Base-by-base conservation (phyloP, 2,113 vertebrate species). In the Polypterus senegalus region DNA sequence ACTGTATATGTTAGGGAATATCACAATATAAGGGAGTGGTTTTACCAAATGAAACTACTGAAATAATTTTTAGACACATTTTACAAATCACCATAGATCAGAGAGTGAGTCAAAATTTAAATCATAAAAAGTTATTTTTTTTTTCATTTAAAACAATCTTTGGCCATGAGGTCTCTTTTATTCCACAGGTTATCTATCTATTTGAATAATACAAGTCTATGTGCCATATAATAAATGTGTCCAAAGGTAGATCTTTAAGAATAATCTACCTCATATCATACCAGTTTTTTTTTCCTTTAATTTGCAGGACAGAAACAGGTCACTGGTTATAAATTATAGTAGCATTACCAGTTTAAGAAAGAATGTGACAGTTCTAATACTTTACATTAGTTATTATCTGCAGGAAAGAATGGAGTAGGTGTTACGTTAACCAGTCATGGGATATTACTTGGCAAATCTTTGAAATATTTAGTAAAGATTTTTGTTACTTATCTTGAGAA, bases 321-420 rank as follows among this genome's bases (percentile, higher is more conserved):
- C 80, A 82, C 74, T 65, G 66, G 60, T 63, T 75, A 61, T 79
- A 86, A 84, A 89, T 85, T 86, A 68, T 81, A 86, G 81, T 77
- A 64, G 72, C 71, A 61, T 78, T 59, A 65, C 69, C 68, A 60
- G 74, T 77, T 75, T 76, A 77, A 78, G 27, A 82, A 86, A 78
- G 83, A 86, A 89, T 87, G 82, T 87, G 87, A 84, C 85, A 86
- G 73, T 78, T 83, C 80, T 85, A 86, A 84, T 86, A 78, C 78
- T 72, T 68, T 63, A 69, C 77, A 66, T 85, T 86, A 89, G 71
- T 89, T 83, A 89, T 88, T 86, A 85, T 77, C 81, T 86, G 84
- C 67, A 81, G 74, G 58, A 64, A 70, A 62, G 73, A 73, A 83
- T 75, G 78, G 80, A 81, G 66, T 81, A 81, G 76, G 74, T 68